Evolutionary conservation across 2,113 vertebrate species (phyloP), one percentile per base, ranked within the genome.

Genomic region (Dicrurus megarhynchus): DNA sequence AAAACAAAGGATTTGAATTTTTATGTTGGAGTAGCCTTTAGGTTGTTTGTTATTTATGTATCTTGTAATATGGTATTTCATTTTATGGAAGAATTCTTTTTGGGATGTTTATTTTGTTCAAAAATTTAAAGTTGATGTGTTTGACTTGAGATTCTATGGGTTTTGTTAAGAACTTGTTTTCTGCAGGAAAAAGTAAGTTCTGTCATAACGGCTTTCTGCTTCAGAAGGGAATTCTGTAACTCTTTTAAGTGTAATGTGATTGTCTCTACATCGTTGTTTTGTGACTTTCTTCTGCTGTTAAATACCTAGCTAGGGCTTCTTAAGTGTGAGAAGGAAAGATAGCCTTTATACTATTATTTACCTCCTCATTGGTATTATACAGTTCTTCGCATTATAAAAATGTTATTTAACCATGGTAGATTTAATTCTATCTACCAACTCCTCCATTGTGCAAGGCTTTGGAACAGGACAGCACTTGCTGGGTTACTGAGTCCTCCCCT

Each of bases 301-400:
- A 61, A 70, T 84, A 74, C 26, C 11, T 32, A 81, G 20, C 4
- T 52, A 21, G 15, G 37, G 2, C 7, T 63, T 67, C 30, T 83
- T 50, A 61, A 85, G 18, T 20, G 4, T 76, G 77, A 44, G 26
- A 52, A 57, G 22, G 49, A n/a, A 74, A 82, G 6, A 10, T 4
- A 20, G 17, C 3, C 39, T 87, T 73, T 80, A 33, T 4, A 13
- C 13, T 73, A 13, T 23, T 76, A 7, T 52, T 90, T 84, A 39
- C 22, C 7, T 87, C 6, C 0, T 6, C 1, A 8, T 33, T 90
- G 32, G 11, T 79, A 22, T 52, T 9, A 16, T 0, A 1, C 15
- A 27, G n/a, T 47, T 76, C 9, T 11, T 80, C 11, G 4, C 22
- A 2, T 52, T 13, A 37, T 14, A 63, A 37, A 88, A 47, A 33